Base-by-base conservation (phyloP, 2,888 invertebrate genomes). In the Aplocera efformata region DNA sequence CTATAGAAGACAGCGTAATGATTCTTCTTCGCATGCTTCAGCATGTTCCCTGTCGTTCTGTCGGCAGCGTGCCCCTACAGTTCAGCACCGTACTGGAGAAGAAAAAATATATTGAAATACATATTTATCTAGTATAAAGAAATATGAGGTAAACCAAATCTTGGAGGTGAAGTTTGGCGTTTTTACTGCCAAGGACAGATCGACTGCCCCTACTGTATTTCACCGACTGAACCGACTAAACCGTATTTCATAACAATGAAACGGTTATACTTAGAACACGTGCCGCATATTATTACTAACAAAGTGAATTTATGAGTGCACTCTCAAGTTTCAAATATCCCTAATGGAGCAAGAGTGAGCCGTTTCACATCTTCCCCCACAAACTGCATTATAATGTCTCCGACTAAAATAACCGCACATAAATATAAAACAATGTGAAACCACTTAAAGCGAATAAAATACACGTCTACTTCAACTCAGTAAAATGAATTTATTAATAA, bases 401-500 rank as follows among this genome's bases (percentile, higher is more conserved):
- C 66, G 76, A 79, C 84, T 69, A 85, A 88, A 88, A 88, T 88
- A 88, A 82, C 83, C 80, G 72, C 83, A 85, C 86, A 88, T 88
- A 86, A 88, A 88, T 86, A 86, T 82, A 85, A 88, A 86, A 85
- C 85, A 88, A 88, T 86, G 88, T 88, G 85, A 86, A 85, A 86
- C 88, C 88, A 88, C 88, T 88, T 88, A 88, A 85, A 88, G 86
- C 84, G 86, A 86, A 88, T 88, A 88, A 88, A 88, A 86, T 85
- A 85, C 85, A 88, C 80, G 84, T 84, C 84, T 72, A 76, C 82
- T 82, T 81, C 83, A 76, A 80, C 85, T 85, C 86, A 65, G 77
- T 86, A 86, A 88, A 88, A 88, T 88, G 86, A 88, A 88, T 86
- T 88, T 88, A 88, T 88, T 88, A 88, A 88, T 88, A 88, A 84